Conservation (phyloP, 1,140 invertebrate species). For the Atta cephalotes region DNA sequence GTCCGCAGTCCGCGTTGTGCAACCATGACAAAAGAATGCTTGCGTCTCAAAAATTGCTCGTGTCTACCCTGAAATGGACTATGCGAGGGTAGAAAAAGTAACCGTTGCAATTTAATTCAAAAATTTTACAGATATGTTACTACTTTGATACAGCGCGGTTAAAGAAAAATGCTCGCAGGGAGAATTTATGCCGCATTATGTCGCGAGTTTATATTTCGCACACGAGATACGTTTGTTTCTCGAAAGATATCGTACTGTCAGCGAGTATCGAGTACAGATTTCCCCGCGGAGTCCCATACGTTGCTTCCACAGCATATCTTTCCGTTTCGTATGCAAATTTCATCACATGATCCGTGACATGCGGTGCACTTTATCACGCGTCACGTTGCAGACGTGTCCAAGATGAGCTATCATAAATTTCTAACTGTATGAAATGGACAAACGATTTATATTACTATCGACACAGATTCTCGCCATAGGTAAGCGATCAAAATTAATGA, state of each 20-base stretch:
- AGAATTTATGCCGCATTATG: constrained; percentile 19
- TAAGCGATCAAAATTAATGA: constrained; percentile 47
- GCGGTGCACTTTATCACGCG: constrained; percentile 27
- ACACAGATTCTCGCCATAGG: constrained; percentile 25
- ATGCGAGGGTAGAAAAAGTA: not conserved
- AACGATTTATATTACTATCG: constrained; percentile 51
- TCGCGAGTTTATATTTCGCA: constrained; percentile 8
- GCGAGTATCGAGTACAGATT: constrained; percentile 47
- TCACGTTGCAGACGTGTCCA: not conserved
- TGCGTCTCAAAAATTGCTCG: constrained; percentile 44
- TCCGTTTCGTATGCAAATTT: constrained; percentile 54
- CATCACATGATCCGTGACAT: constrained; percentile 26
- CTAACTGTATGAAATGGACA: constrained; percentile 38
- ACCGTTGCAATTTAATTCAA: not conserved
- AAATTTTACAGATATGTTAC: not conserved
- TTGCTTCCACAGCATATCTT: constrained; percentile 31
- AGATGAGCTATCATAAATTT: constrained; percentile 32
- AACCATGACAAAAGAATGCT: constrained; percentile 44
- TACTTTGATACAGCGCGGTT: not conserved
- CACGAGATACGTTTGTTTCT: constrained; percentile 15
- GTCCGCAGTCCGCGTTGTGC: constrained; percentile 57
- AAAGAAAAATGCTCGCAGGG: not conserved
- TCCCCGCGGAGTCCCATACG: constrained; percentile 53
- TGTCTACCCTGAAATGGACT: not conserved
- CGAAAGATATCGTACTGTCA: constrained; percentile 48